Base-by-base conservation (phyloP, 2,888 invertebrate species). In the Idaea aversata region DNA sequence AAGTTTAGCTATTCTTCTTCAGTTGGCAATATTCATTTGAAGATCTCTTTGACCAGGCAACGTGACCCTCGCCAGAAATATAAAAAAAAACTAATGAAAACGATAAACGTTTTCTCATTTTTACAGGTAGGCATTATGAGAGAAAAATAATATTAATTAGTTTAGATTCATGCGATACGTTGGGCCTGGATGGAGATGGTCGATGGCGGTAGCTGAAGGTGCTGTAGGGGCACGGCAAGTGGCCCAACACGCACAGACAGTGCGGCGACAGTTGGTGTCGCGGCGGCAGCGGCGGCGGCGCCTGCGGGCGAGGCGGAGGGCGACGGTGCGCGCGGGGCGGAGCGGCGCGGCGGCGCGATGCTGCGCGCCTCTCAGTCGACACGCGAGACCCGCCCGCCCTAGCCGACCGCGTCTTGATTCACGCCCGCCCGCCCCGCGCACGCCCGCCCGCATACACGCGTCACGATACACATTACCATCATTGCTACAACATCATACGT, bases 311-410 rank as follows among this genome's bases (percentile, higher is more conserved):
- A 75, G 70, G 77, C 74, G 73, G 77, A 70, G 76, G 77, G 69
- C 75, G 75, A 70, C 64, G 73, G 74, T 75, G 69, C 69, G 69
- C 73, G 70, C 72, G 71, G 82, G 80, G 87, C 87, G 88, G 91
- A 87, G 91, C 88, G 93, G 91, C 92, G 92, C 93, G 93, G 91
- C 94, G 93, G 90, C 89, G 92, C 94, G 94, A 94, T 94, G 94
- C 94, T 93, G 93, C 90, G 93, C 92, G 94, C 93, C 93, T 94
- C 94, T 94, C 94, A 94, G 95, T 95, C 94, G 94, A 94, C 94
- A 90, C 91, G 92, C 91, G 91, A 90, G 88, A 87, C 88, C 91
- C 93, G 93, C 93, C 92, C 94, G 93, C 92, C 93, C 93, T 91
- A 88, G 90, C 93, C 91, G 92, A 87, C 83, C 86, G 72, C 72